Evolutionary conservation across 2,113 vertebrate genomes (phyloP), one percentile per base, ranked within the genome.

Genomic region (Sinosuthora webbiana): DNA sequence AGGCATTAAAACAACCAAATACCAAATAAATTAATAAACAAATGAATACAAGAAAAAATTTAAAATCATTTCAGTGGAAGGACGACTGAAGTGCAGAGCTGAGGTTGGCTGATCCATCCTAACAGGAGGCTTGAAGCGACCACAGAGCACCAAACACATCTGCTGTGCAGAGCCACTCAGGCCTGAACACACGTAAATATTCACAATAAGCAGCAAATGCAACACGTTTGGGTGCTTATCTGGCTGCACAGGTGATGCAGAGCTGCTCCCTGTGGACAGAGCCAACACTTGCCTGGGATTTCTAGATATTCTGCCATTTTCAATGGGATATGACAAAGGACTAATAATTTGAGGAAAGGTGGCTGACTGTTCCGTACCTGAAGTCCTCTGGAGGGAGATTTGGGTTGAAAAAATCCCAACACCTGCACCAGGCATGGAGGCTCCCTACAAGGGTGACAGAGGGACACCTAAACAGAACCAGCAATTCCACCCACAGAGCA

Each of bases 401-500:
- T n/a, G 13, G 17, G 42, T 23, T 69, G 55, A 68, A 91, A 71
- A 47, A 92, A 53, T 15, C 28, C 7, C 14, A 83, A 60, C 8
- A 31, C 4, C 19, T 25, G 6, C 25, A 86, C 15, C 10, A 74
- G 39, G 60, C 13, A 53, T 16, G 17, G n/a, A 70, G 27, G 28
- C 8, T 71, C 11, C 44, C 63, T 63, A 33, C 20, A 59, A 71
- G 35, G 22, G 33, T 1, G 1, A 71, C 56, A 78, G 37, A 49
- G 7, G 11, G 20, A 81, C 55, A 84, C 18, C 30, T 59, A 50
- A 79, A 49, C 0, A 84, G 30, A 37, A 68, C 11, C 33, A 71
- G 41, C 27, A 39, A 28, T 60, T 57, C n/a, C 5, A 67, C n/a
- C 31, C 2, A 5, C 0, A 0, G 22, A 82, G 44, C 39, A 75